phyloP scores from a whole-genome alignment of 2,113 vertebrate species.

The Motacilla alba region DNA sequence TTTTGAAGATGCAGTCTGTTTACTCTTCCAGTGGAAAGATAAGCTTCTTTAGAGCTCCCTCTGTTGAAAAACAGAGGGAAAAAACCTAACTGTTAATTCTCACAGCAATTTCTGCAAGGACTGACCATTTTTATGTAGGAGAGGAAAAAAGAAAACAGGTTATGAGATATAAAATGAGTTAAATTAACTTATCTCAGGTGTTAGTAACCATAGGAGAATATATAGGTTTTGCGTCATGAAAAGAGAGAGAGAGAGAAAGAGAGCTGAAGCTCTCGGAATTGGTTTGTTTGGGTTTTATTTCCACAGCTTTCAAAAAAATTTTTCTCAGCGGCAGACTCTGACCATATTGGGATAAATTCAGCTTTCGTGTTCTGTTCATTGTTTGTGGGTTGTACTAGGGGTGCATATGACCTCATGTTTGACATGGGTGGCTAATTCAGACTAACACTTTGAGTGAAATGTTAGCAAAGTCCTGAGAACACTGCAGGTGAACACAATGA shows the following conservation, averaged over 20 bases:
- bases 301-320: background rate
- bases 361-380: background rate
- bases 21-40: background rate
- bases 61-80: constrained; percentile 29
- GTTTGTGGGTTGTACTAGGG: background rate
- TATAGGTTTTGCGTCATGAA: background rate
- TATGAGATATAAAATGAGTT: background rate
- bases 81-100: background rate
- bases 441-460: background rate
- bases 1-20: background rate
- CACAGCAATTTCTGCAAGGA: background rate
- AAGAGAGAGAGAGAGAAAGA: background rate
- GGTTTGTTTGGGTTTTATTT: background rate
- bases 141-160: background rate
- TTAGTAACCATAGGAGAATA: background rate
- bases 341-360: background rate
- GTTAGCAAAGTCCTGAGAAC: background rate
- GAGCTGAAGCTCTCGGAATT: background rate
- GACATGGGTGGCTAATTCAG: background rate
- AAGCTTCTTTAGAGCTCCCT: constrained; percentile 58
- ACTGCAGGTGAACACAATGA: background rate
- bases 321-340: background rate
- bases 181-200: background rate
- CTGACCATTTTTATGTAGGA: background rate
- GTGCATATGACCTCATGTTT: background rate